Conservation (phyloP, 2,113 vertebrate species). For the Thalassarche chlororhynchos region DNA sequence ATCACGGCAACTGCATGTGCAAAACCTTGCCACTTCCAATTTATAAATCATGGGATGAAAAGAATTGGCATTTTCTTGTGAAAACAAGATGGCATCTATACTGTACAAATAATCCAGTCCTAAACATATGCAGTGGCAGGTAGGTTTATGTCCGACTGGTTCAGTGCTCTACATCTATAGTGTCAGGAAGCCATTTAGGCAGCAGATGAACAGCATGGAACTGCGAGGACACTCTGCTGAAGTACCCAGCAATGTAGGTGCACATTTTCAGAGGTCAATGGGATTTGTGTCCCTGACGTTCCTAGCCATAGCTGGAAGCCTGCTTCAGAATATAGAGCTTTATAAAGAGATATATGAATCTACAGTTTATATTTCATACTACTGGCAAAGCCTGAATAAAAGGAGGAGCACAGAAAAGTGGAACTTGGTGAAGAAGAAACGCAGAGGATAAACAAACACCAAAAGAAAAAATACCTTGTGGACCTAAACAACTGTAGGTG, state of each 20-base stretch:
- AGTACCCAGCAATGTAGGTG: neutral
- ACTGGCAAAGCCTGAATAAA: neutral
- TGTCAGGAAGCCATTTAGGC: neutral
- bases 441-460: neutral
- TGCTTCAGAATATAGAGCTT: neutral
- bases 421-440: neutral
- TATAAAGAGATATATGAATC: neutral
- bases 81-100: neutral
- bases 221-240: neutral
- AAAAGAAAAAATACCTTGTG: neutral
- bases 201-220: neutral
- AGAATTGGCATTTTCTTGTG: neutral
- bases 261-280: neutral
- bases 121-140: neutral
- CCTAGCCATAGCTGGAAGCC: neutral
- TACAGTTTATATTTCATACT: neutral
- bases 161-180: neutral
- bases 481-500: neutral
- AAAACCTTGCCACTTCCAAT: neutral
- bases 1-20: neutral
- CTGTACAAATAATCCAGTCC: neutral
- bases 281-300: neutral
- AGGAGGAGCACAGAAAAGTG: neutral
- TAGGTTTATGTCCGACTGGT: neutral
- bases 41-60: neutral